Base-by-base conservation (phyloP, 2,797 vertebrate genomes). In the Lagocephalus sceleratus region DNA sequence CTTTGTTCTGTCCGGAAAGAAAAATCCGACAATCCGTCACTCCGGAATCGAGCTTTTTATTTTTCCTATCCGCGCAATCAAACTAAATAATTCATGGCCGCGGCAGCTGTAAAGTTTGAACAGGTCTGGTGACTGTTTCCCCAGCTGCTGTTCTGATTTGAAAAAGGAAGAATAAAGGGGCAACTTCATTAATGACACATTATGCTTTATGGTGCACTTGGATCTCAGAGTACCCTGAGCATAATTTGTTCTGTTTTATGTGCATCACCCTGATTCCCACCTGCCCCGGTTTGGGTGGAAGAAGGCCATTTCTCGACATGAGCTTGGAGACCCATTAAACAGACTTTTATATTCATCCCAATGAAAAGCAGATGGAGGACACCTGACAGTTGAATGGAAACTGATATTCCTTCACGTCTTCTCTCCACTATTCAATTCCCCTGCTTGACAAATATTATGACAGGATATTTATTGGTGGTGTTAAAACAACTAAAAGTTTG, bases 211-310 rank as follows among this genome's bases (percentile, higher is more conserved):
- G 81, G 79, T 45, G 50, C 54, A 72, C 75, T 78, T 68, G 58
- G 74, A 86, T 78, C 77, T 83, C 76, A 60, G 76, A 79, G 79
- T 73, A 73, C 83, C 65, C 71, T 56, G 60, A 82, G 71, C 73
- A 78, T 82, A 87, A 89, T 88, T 89, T 79, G 60, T 86, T 76
- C 77, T 83, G 78, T 84, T 87, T 82, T 78, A 84, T 85, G 68
- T 71, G 79, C 85, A 64, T 56, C 67, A 79, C 74, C 69, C 63
- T 32, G 23, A 68, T 81, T 83, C 68, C 79, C 87, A 90, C 86
- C 87, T 88, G 85, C 76, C 55, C 57, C 39, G 17, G 29, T 40
- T 51, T 54, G 78, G 68, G 72, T 71, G 81, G 75, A 63, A 81
- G 75, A 57, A 71, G 87, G 87, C 77, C 83, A 88, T 83, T 87